Evolutionary conservation across 2,113 vertebrate species (phyloP).

Genomic region (Ammodytes marinus): DNA sequence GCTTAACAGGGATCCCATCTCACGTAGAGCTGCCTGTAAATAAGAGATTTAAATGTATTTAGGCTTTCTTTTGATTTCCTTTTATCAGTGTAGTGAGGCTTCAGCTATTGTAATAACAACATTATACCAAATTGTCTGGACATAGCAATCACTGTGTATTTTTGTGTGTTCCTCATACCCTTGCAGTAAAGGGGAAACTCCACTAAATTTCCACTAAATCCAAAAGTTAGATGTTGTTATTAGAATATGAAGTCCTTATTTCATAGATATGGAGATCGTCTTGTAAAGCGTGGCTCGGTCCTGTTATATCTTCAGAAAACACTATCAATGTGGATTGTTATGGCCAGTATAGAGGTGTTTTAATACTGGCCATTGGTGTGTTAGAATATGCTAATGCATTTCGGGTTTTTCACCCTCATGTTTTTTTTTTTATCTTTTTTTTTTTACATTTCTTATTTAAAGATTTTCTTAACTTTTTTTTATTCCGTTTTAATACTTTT

Average conservation of each 20-base stretch:
- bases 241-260: conserved; percentile 38
- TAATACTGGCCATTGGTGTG: conserved; percentile 40
- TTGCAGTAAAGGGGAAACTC: conserved; percentile 13
- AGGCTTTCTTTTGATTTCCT: conserved; percentile 38
- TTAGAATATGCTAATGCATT: conserved; percentile 48
- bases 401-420: conserved; percentile 31
- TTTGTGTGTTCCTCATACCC: background rate
- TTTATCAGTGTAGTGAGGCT: conserved; percentile 27
- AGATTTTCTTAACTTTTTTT: conserved; percentile 43
- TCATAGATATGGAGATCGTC: conserved; percentile 26
- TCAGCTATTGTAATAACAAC: conserved; percentile 45
- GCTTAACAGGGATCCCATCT: conserved; percentile 51
- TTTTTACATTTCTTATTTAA: conserved; percentile 73
- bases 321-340: conserved; percentile 28
- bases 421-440: conserved; percentile 39
- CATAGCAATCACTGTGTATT: background rate
- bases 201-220: conserved; percentile 2
- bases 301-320: conserved; percentile 48
- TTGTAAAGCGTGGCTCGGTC: conserved; percentile 34
- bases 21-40: conserved; percentile 68
- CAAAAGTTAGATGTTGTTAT: conserved; percentile 38
- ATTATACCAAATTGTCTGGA: conserved; percentile 32
- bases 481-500: conserved; percentile 55
- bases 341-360: conserved; percentile 31
- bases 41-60: conserved; percentile 59